Evolutionary conservation across 2,113 vertebrate species (phyloP).

Genomic region (Dasyprocta punctata): DNA sequence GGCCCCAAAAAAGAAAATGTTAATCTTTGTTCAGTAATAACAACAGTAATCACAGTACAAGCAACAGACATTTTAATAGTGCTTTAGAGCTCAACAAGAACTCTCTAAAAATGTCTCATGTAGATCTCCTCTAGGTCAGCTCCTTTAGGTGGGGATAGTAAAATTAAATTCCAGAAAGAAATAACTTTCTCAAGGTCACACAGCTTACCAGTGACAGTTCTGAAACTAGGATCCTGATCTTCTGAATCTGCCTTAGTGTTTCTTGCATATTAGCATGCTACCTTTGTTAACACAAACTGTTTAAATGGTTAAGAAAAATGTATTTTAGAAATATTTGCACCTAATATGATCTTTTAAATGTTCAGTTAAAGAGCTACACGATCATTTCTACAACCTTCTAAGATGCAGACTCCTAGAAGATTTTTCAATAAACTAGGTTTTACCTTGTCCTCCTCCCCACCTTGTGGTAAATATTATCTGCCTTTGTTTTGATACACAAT

Average conservation of each 20-base stretch:
- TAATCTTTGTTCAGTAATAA: neutral
- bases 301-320: neutral
- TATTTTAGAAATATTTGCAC: neutral
- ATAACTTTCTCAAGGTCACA: neutral
- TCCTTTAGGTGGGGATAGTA: neutral
- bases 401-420: neutral
- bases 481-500: neutral
- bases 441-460: neutral
- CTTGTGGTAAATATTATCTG: neutral
- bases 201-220: neutral
- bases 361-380: neutral
- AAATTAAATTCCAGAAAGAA: neutral
- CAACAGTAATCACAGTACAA: neutral
- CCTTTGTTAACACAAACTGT: neutral
- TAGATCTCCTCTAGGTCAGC: neutral
- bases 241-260: neutral
- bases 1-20: neutral
- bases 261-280: neutral
- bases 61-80: neutral
- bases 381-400: neutral
- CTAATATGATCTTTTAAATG: neutral
- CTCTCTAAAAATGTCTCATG: neutral
- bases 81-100: neutral
- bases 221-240: neutral
- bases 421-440: neutral